These are phyloP conservation scores for Ptilonorhynchus violaceus DNA, from an alignment of 2,113 vertebrate genomes.

Conservation along the genomic window DNA sequence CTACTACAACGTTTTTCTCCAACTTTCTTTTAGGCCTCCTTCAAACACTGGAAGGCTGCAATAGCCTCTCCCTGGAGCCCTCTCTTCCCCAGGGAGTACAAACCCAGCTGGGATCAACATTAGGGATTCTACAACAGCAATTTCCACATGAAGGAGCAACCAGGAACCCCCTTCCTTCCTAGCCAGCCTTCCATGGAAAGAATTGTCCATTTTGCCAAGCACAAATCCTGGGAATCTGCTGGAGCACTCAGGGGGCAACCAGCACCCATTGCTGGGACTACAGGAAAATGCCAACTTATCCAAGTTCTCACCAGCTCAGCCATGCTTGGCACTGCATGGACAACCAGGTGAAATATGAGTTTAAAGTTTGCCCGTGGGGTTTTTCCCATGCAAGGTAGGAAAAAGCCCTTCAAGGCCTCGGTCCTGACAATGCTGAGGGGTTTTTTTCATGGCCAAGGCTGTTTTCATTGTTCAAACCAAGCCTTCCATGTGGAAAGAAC, in stretches of 20 bases:
- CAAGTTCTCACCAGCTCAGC: background rate
- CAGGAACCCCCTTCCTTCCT: accelerated
- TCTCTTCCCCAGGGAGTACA: background rate
- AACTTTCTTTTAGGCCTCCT: background rate
- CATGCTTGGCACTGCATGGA: accelerated
- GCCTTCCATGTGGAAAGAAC: background rate
- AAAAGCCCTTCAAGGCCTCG: background rate
- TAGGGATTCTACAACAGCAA: background rate
- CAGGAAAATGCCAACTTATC: accelerated
- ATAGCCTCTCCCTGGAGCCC: background rate
- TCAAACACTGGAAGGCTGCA: background rate
- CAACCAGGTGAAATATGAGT: background rate
- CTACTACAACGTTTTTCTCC: background rate
- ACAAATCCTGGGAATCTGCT: accelerated
- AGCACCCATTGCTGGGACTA: background rate
- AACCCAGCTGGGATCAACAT: background rate
- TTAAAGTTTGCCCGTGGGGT: accelerated
- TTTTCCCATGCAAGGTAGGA: background rate
- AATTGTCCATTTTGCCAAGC: accelerated
- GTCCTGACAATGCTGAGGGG: background rate
- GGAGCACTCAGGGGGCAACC: accelerated
- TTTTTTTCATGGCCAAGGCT: background rate
- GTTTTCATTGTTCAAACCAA: background rate
- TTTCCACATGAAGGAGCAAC: background rate
- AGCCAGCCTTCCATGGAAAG: background rate